Base-by-base conservation (phyloP, 1,140 invertebrate genomes). In the Bombus pyrosoma region DNA sequence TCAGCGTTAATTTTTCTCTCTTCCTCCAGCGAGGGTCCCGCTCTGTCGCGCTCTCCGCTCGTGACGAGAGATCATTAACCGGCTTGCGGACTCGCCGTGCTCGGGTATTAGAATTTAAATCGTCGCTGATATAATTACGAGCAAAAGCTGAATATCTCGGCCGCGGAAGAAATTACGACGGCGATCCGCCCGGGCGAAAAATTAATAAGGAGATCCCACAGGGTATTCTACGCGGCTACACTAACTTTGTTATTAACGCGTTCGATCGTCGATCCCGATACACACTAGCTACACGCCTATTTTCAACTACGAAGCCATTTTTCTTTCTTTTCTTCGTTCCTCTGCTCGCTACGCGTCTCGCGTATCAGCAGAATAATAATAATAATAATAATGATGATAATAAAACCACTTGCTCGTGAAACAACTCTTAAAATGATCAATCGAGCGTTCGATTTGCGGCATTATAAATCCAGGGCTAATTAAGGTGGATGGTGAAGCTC, bases 71-170 rank as follows among this genome's bases (percentile, higher is more conserved):
- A 90, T 90, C 88, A 90, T 90, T 90, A 90, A 90, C 89, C 89
- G 34, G 53, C 34, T 74, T 76, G 66, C 88, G 85, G 86, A 75
- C 78, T 87, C 62, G 66, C 76, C 83, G 76, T 80, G 64, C 68
- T 72, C 86, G 53, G 80, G 79, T 76, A 87, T 90, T 90, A 90
- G 85, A 90, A 90, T 82, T 90, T 90, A 90, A 90, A 90, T 85
- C 89, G 89, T 78, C 83, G 80, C 69, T 90, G 89, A 90, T 90
- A 90, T 90, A 90, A 90, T 90, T 90, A 90, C 80, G 86, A 86
- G 81, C 73, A 64, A 66, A 73, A 71, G 47, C 80, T 83, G 76
- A 86, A 73, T 71, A 79, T 83, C 88, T 64, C 87, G 79, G 53
- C 76, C 66, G 74, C 75, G 66, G 32, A n/a, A 80, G 68, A 77